Evolutionary conservation across 2,888 invertebrate genomes (phyloP).

Genomic region (Steinernema scapterisci): DNA sequence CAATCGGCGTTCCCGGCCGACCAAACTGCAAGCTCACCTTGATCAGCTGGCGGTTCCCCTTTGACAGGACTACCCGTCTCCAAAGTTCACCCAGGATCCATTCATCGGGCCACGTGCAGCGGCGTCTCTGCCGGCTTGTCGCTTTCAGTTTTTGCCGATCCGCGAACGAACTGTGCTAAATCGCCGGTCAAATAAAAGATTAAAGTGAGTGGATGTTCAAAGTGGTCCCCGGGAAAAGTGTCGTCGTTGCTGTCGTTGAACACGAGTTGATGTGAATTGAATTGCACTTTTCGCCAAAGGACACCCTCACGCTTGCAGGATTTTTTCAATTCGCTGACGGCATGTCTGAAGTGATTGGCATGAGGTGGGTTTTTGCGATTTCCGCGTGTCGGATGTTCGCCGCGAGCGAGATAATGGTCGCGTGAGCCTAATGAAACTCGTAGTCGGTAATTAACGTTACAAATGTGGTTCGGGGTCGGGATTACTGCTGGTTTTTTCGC

Average conservation of each 20-base stretch:
- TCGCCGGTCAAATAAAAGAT: conserved; percentile 18
- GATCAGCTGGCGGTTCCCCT: conserved; percentile 10
- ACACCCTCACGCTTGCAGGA: conserved; percentile 1
- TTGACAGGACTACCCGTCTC: no score
- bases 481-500: no score
- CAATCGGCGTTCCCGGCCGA: no score
- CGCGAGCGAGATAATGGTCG: background rate
- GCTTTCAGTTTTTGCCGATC: background rate
- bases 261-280: conserved; percentile 8
- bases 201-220: background rate
- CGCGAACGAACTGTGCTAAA: conserved; percentile 18
- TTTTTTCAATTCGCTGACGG: background rate
- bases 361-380: background rate
- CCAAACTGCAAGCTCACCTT: background rate
- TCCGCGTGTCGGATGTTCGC: conserved; percentile 2
- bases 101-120: background rate
- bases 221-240: background rate
- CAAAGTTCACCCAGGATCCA: background rate
- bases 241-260: background rate
- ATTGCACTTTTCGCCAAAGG: conserved; percentile 15
- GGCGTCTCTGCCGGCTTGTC: background rate
- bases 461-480: background rate
- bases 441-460: conserved; percentile 12
- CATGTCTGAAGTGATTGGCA: background rate
- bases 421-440: background rate